Percentiles rank a stretch among this genome's conserved stretches.
These are phyloP conservation scores for Myrmecophaga tridactyla DNA, from an alignment of 2,113 vertebrate species.

Conservation along the genomic window DNA sequence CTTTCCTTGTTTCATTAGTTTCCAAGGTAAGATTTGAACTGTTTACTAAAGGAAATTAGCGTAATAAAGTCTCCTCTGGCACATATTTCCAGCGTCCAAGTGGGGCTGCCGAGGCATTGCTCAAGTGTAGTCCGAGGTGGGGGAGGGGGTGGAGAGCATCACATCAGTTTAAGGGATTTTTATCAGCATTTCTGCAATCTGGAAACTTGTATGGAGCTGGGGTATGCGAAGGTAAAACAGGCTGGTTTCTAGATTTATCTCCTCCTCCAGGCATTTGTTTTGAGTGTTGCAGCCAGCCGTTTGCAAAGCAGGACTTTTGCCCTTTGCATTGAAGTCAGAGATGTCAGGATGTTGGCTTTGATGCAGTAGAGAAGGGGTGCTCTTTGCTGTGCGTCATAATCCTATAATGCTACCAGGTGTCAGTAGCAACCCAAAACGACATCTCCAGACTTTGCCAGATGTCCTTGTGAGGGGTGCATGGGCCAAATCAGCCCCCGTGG, in stretches of 20 bases:
- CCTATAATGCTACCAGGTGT: too few relatives aligned
- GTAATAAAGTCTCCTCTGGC: conserved; percentile 6
- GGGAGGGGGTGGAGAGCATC: background rate
- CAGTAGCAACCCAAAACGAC: too few relatives aligned
- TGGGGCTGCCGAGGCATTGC: background rate
- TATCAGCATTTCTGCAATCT: background rate
- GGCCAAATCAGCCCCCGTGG: too few relatives aligned
- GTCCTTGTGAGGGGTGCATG: too few relatives aligned
- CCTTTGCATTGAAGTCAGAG: background rate
- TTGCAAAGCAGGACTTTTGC: background rate
- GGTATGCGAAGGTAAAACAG: background rate
- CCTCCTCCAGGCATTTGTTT: background rate
- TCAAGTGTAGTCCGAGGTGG: background rate
- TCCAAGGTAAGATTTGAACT: conserved; percentile 44
- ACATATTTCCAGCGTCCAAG: background rate
- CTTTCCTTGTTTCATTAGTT: background rate
- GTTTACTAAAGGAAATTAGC: background rate
- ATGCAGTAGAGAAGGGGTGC: too few relatives aligned
- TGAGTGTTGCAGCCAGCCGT: background rate
- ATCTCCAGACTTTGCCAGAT: background rate
- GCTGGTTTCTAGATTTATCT: background rate
- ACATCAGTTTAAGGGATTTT: background rate
- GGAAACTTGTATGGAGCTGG: background rate
- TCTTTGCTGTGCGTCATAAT: too few relatives aligned
- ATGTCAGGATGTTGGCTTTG: background rate